These are phyloP conservation scores for Myanophis thanlyinensis DNA, from an alignment of 2,113 vertebrate genomes.

Conservation along the genomic window DNA sequence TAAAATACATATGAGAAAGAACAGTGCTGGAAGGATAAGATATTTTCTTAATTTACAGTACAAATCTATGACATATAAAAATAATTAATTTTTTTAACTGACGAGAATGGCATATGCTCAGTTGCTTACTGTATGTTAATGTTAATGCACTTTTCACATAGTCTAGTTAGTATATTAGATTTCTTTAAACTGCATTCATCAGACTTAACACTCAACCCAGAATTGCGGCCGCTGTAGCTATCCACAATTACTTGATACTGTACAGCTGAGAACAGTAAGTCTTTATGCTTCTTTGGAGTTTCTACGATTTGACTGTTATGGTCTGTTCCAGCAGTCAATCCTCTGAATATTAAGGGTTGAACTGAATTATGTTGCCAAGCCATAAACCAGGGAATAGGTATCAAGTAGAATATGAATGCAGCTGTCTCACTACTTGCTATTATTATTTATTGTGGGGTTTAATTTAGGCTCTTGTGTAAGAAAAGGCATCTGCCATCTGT, in stretches of 20 bases:
- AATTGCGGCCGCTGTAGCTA: too few relatives aligned
- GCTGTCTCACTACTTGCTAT: background rate
- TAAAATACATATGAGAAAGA: background rate
- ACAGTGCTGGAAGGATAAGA: background rate
- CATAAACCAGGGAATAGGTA: background rate
- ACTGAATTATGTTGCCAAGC: background rate
- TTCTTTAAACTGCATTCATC: background rate
- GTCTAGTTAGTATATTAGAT: too few relatives aligned
- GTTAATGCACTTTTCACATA: background rate
- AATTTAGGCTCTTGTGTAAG: background rate
- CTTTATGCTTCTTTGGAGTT: background rate
- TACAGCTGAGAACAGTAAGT: background rate
- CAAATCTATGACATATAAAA: background rate
- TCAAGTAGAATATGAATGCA: accelerated
- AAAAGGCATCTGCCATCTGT: background rate
- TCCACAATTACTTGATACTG: background rate
- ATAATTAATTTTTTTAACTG: background rate
- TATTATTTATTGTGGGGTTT: background rate
- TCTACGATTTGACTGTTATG: background rate
- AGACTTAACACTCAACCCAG: background rate
- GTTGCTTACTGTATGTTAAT: too few relatives aligned
- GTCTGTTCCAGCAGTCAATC: background rate
- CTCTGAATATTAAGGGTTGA: background rate
- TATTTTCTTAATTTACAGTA: background rate
- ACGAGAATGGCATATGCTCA: background rate